Evolutionary conservation across 2,113 vertebrate species (phyloP).

Genomic region (Campylorhamphus procurvoides): DNA sequence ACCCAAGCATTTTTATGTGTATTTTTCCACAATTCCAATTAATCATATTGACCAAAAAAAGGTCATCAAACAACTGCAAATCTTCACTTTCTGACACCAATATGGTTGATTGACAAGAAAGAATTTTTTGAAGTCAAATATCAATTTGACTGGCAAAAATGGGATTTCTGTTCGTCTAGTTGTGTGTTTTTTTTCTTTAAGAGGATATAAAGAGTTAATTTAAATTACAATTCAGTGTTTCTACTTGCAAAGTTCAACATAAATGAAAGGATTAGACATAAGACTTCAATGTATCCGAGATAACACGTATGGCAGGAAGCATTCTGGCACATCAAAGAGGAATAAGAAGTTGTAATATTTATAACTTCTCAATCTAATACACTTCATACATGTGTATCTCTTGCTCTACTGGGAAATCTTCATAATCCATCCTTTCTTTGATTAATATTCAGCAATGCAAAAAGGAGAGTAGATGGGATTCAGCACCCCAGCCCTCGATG

Average conservation of each 20-base stretch:
- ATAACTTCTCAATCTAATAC: conserved; percentile 23
- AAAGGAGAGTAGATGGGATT: neutral
- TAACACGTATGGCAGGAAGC: neutral
- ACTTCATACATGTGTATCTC: neutral
- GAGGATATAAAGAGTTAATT: neutral
- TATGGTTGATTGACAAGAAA: neutral
- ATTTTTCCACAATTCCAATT: neutral
- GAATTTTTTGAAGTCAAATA: neutral
- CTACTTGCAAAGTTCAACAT: conserved; percentile 34
- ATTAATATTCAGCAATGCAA: neutral
- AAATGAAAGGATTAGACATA: conserved; percentile 52
- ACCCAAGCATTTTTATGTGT: neutral
- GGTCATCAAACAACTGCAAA: neutral
- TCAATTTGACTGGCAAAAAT: neutral
- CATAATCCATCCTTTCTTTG: neutral
- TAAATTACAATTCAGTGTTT: conserved; percentile 34
- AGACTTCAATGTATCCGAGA: conserved; percentile 29
- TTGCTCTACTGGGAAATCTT: neutral
- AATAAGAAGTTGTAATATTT: conserved; percentile 22
- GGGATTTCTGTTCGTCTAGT: neutral
- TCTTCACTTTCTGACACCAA: neutral
- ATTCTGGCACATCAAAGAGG: conserved; percentile 22
- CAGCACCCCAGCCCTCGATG: neutral
- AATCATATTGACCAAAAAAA: neutral
- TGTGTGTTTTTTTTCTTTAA: neutral